Conservation (phyloP, 2,888 invertebrate species). For the Sphecodes monilicornis region DNA sequence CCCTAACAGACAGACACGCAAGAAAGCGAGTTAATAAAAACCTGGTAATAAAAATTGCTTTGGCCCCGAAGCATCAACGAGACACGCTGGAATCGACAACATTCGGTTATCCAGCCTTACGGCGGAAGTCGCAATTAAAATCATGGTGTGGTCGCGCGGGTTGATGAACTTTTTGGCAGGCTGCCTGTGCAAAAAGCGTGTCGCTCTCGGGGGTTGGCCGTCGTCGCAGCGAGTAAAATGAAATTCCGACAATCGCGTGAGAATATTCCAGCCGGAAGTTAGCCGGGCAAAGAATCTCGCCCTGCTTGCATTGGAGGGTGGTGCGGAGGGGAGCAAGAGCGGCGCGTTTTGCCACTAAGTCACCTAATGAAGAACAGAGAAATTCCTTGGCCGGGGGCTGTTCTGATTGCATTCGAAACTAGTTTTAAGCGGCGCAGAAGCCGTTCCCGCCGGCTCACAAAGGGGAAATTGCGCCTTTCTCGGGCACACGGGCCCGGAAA, state of each 20-base stretch:
- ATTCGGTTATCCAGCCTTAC: background rate
- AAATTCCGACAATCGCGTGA: constrained; percentile 31
- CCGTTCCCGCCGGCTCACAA: background rate
- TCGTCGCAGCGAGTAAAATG: background rate
- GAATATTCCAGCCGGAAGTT: constrained; percentile 22
- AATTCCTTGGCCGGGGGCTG: constrained; percentile 11
- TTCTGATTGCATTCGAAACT: constrained; percentile 41
- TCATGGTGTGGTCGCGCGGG: background rate
- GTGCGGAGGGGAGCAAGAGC: background rate
- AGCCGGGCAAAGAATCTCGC: constrained; percentile 19
- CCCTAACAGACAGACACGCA: no score
- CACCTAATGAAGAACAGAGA: constrained; percentile 31
- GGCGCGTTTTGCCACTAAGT: constrained; percentile 17
- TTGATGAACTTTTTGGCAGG: constrained; percentile 25
- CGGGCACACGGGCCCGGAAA: constrained; percentile 23
- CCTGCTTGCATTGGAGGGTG: background rate
- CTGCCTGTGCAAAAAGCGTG: background rate
- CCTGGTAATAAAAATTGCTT: background rate
- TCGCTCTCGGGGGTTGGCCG: background rate
- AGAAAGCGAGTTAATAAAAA: no score
- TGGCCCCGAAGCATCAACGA: background rate
- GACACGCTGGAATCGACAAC: background rate
- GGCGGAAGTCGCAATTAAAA: constrained; percentile 13
- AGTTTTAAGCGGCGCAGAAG: constrained; percentile 25
- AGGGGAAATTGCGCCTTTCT: constrained; percentile 36